Evolutionary conservation across 2,797 vertebrate species (phyloP).

Genomic region (Hemibagrus guttatus): DNA sequence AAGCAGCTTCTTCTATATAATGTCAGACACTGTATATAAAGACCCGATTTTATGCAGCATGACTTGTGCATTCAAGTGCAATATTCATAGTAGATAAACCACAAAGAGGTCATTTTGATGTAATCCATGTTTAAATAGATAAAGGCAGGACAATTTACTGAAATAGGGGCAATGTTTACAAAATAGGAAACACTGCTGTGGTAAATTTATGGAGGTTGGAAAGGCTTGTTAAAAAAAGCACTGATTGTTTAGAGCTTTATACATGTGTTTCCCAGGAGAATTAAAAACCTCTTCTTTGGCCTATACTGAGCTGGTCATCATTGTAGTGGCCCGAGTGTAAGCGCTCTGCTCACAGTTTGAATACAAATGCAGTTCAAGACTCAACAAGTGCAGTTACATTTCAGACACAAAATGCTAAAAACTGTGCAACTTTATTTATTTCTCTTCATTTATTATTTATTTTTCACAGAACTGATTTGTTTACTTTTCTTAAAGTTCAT

Average conservation of each 20-base stretch:
- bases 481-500: background rate
- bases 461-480: background rate
- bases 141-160: background rate
- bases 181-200: constrained; percentile 34
- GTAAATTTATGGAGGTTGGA: constrained; percentile 42
- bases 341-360: constrained; percentile 24
- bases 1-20: too few relatives aligned
- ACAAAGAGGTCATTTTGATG: background rate
- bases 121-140: constrained; percentile 11
- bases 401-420: background rate
- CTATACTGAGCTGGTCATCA: constrained; percentile 45
- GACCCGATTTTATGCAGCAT: background rate
- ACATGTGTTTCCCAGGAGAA: constrained; percentile 44
- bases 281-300: constrained; percentile 44
- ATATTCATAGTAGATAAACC: background rate
- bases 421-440: background rate
- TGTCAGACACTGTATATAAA: background rate
- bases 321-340: constrained; percentile 39
- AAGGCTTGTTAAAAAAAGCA: constrained; percentile 43
- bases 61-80: background rate
- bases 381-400: background rate
- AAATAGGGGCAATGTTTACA: constrained; percentile 29
- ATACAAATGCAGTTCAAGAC: constrained; percentile 45
- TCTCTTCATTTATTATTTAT: background rate
- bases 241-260: constrained; percentile 37